These are phyloP conservation scores for Sminthopsis crassicaudata DNA, from an alignment of 2,113 vertebrate species.

Conservation along the genomic window DNA sequence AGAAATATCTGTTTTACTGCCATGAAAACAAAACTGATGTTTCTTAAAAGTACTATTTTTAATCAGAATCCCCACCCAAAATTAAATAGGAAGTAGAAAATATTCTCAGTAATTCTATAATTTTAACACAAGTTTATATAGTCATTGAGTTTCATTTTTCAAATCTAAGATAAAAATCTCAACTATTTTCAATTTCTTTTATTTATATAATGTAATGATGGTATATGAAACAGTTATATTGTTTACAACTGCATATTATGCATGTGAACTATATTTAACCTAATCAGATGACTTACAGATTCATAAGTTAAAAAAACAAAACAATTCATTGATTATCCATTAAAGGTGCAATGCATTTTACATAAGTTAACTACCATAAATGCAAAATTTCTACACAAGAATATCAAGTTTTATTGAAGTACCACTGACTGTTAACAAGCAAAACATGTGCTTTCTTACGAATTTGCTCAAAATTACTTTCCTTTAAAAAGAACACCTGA, in stretches of 20 bases:
- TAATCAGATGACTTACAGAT: constrained; percentile 50
- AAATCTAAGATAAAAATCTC: constrained; percentile 68
- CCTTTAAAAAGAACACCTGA: constrained; percentile 69
- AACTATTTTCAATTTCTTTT: constrained; percentile 67
- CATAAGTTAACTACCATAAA: constrained; percentile 76
- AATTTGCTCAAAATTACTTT: constrained; percentile 70
- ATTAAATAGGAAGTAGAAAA: constrained; percentile 54
- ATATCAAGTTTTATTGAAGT: constrained; percentile 51
- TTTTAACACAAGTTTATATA: constrained; percentile 72
- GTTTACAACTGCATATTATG: constrained; percentile 60
- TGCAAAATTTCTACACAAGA: constrained; percentile 67
- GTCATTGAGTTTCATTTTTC: constrained; percentile 67
- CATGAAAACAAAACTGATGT: constrained; percentile 67
- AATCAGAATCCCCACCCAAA: constrained; percentile 53
- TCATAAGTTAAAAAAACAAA: constrained; percentile 60
- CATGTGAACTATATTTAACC: constrained; percentile 63
- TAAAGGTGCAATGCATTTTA: constrained; percentile 93
- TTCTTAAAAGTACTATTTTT: background rate
- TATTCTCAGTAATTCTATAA: constrained; percentile 34
- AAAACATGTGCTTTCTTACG: constrained; percentile 37
- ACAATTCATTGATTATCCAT: constrained; percentile 75
- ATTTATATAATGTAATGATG: constrained; percentile 61
- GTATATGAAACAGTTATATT: constrained; percentile 56
- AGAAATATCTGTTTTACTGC: constrained; percentile 78
- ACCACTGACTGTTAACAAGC: constrained; percentile 56